Base-by-base conservation (phyloP, 2,797 vertebrate species). In the Parauchenoglanis ngamensis region DNA sequence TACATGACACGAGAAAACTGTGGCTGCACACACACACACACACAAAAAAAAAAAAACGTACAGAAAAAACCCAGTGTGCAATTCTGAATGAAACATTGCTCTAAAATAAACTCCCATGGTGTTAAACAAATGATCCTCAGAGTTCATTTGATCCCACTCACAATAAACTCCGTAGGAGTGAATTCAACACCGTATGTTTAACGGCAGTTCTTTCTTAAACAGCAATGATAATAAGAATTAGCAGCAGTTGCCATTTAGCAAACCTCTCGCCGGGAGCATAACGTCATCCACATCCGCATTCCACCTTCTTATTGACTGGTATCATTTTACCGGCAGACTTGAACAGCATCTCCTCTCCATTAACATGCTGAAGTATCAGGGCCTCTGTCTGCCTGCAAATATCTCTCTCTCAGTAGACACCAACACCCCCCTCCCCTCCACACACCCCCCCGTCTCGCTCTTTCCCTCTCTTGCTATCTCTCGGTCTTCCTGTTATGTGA, bases 281-380 rank as follows among this genome's bases (percentile, higher is more conserved):
- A 90, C 88, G 85, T 91, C 89, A 89, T 85, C 84, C 56, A 49
- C 82, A 87, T 82, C 85, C 28, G 35, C 49, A 76, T 87, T 75
- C 85, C 76, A 67, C 44, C 81, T 57, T 78, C 84, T 77, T 95
- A 96, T 96, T 95, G 95, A 95, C 95, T 92, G 93, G 94, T 95
- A 94, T 94, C 93, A 87, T 88, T 95, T 95, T 95, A 94, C 94
- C 93, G 93, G 95, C 95, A 95, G 94, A 95, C 94, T 95, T 93
- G 94, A 96, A 94, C 92, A 95, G 94, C 94, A 93, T 94, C 94
- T 94, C 94, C 94, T 94, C 94, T 94, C 94, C 94, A 95, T 96
- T 94, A 95, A 89, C 94, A 95, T 95, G 93, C 94, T 95, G 94
- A 94, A 94, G 95, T 95, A 95, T 95, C 93, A 92, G 91, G 92